Conservation (phyloP, 2,888 invertebrate species). For the Plagodis dolabraria region DNA sequence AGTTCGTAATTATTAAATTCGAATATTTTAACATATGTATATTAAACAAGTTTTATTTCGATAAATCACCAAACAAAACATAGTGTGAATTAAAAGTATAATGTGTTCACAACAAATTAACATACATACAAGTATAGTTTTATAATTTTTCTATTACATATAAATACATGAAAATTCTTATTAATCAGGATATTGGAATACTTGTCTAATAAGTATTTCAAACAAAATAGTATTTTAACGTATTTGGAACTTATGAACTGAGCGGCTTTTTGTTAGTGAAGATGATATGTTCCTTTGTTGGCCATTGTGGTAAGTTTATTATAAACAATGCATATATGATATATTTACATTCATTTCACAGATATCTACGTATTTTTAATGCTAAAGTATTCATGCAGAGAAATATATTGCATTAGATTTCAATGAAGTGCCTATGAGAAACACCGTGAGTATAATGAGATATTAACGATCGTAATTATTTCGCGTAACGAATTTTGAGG, state of each 20-base stretch:
- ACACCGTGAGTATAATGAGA: no score
- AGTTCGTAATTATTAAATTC: constrained; percentile 86
- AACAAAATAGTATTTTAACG: constrained; percentile 7
- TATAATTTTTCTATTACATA: constrained; percentile 19
- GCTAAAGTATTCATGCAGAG: no score
- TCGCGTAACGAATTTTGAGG: no score
- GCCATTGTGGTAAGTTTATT: neutral
- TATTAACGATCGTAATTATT: no score
- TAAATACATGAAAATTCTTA: constrained; percentile 30
- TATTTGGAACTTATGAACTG: constrained; percentile 16
- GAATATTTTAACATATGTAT: constrained; percentile 86
- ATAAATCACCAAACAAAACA: constrained; percentile 75
- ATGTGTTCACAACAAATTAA: constrained; percentile 66
- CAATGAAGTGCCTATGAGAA: no score
- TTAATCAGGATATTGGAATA: constrained; percentile 14
- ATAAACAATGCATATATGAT: neutral
- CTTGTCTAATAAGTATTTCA: constrained; percentile 11
- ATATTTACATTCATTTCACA: neutral
- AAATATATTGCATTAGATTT: no score
- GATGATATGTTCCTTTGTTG: constrained; percentile 14
- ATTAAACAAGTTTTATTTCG: constrained; percentile 84
- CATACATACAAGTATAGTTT: constrained; percentile 18
- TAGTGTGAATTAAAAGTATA: constrained; percentile 68
- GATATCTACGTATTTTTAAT: neutral
- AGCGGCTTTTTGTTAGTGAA: constrained; percentile 2